phyloP scores from a whole-genome alignment of 2,888 invertebrate species.

The Sialis fuliginosa region DNA sequence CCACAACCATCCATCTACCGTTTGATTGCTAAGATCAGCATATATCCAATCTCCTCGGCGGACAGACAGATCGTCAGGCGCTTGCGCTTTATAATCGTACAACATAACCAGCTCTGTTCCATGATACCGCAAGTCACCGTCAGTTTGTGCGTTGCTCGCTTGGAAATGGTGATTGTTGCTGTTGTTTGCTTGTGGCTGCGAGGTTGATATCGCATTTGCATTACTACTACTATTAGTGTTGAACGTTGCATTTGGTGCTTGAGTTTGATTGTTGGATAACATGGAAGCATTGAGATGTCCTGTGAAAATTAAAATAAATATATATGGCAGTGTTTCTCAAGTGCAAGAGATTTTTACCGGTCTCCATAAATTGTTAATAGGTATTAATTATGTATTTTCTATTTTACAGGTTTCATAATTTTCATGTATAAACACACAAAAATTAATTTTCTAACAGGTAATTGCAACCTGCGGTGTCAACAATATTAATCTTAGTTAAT shows the following conservation, averaged over 20 bases:
- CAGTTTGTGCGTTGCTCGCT: conserved; percentile 8
- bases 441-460: too few relatives aligned
- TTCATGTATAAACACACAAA: too few relatives aligned
- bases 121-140: conserved; percentile 58
- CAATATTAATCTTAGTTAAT: too few relatives aligned
- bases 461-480: too few relatives aligned
- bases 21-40: conserved; percentile 83
- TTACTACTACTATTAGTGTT: conserved; percentile 11
- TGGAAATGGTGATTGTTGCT: conserved; percentile 2
- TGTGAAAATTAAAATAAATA: conserved; percentile 9
- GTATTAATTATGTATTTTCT: too few relatives aligned
- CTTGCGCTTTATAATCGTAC: conserved; percentile 90
- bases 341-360: too few relatives aligned
- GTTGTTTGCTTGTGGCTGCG: conserved; percentile 10
- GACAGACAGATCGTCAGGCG: conserved; percentile 81
- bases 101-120: conserved; percentile 87
- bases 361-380: too few relatives aligned
- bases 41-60: conserved; percentile 90
- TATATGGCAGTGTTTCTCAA: not conserved
- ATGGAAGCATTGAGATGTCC: conserved; percentile 27
- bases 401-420: too few relatives aligned
- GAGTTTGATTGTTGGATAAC: conserved; percentile 13
- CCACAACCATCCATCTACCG: conserved; percentile 90
- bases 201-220: conserved; percentile 11
- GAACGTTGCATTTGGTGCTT: conserved; percentile 11